phyloP scores from a whole-genome alignment of 2,113 vertebrate species.

The Anguilla japonica region DNA sequence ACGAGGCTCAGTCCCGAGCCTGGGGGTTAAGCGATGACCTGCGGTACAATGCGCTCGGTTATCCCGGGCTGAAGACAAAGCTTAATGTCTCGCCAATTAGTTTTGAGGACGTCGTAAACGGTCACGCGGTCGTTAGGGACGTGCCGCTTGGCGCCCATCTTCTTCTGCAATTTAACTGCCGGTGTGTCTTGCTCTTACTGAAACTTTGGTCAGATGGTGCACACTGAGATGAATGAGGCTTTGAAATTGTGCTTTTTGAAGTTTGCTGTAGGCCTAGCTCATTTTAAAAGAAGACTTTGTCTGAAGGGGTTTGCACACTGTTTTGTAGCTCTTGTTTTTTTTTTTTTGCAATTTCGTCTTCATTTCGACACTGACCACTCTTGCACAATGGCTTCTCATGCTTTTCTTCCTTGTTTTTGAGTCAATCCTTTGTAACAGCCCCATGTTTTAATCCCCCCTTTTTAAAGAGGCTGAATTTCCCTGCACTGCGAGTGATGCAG shows the following conservation, averaged over 20 bases:
- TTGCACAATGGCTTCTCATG: not conserved
- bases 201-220: not conserved
- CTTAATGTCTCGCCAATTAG: conserved; percentile 69
- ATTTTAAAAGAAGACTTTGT: not conserved
- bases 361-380: not conserved
- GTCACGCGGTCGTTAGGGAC: not conserved
- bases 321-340: not conserved
- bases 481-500: not conserved
- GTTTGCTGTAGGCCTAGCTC: not conserved
- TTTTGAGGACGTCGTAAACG: not conserved
- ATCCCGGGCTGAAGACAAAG: conserved; percentile 56
- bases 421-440: conserved; percentile 16
- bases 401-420: conserved; percentile 11
- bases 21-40: conserved; percentile 61
- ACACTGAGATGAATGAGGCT: not conserved
- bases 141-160: not conserved
- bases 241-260: not conserved
- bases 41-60: conserved; percentile 55
- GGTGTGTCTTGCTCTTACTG: conserved; percentile 50
- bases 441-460: not conserved
- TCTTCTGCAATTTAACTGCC: not conserved
- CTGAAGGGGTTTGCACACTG: conserved; percentile 11
- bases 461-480: conserved; percentile 7
- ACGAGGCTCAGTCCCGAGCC: conserved; percentile 34
- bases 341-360: conserved; percentile 4